A percentile compares a stretch with the other conserved stretches of the same genome.
Evolutionary conservation across 1,140 invertebrate species (phyloP).

Genomic region (Pteromalus puparum): DNA sequence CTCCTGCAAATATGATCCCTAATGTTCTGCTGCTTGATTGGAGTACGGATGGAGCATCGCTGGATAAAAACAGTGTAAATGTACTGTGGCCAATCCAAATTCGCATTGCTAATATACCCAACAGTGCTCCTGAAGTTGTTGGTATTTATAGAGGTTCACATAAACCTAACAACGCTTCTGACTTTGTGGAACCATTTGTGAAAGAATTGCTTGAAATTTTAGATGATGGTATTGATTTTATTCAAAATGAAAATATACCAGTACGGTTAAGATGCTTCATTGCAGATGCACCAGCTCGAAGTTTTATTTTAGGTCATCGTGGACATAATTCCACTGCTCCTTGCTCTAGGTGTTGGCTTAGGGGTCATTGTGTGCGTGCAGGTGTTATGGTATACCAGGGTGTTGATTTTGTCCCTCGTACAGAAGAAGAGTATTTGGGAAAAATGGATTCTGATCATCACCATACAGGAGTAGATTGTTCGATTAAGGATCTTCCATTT

Average conservation of each 20-base stretch:
- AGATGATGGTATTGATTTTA: constrained; percentile 1
- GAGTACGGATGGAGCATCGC: neutral
- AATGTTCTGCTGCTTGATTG: neutral
- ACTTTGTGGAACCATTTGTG: constrained; percentile 34
- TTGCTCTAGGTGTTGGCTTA: constrained; percentile 51
- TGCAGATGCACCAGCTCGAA: constrained; percentile 51
- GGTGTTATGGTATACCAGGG: constrained; percentile 9
- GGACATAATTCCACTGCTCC: constrained; percentile 43
- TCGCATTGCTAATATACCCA: neutral
- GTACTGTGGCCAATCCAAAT: constrained; percentile 17
- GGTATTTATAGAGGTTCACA: constrained; percentile 43
- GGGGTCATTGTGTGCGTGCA: neutral
- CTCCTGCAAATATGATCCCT: neutral
- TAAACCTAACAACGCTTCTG: constrained; percentile 42
- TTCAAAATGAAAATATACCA: too few species aligned
- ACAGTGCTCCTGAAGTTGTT: constrained; percentile 29
- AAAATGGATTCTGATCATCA: constrained; percentile 42
- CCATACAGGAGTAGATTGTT: constrained; percentile 32
- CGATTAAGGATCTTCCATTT: neutral
- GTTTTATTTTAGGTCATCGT: constrained; percentile 43
- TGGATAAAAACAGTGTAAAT: neutral
- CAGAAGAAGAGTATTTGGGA: constrained; percentile 46
- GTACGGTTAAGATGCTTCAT: constrained; percentile 49
- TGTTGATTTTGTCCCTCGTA: constrained; percentile 19
- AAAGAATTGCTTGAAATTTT: constrained; percentile 4